These are phyloP conservation scores for Drosophila tripunctata DNA, from an alignment of 2,888 invertebrate species.

Conservation along the genomic window DNA sequence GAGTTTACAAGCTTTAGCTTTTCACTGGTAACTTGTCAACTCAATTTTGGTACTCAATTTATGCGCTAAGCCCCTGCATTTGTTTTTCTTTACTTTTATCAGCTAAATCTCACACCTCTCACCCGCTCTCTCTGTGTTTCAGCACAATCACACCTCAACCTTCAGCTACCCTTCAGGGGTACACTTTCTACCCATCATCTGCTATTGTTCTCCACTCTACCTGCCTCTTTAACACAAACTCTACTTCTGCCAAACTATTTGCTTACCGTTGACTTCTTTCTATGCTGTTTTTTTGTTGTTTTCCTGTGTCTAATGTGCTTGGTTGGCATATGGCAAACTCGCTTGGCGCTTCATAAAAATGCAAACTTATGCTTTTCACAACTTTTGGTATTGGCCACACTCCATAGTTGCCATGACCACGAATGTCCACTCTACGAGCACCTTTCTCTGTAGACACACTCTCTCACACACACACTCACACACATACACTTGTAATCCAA, in stretches of 20 bases:
- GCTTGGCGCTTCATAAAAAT: slow-evolving; percentile 76
- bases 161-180: slow-evolving; percentile 42
- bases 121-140: neutral
- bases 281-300: slow-evolving; percentile 8
- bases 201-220: neutral
- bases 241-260: slow-evolving; percentile 30
- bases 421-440: slow-evolving; percentile 27
- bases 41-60: neutral
- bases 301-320: slow-evolving; percentile 42
- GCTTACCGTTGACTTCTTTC: slow-evolving; percentile 12
- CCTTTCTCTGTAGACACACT: slow-evolving; percentile 22
- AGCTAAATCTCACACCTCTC: slow-evolving; percentile 4
- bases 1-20: neutral
- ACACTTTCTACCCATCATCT: slow-evolving; percentile 37
- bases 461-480: slow-evolving; percentile 26
- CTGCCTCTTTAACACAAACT: slow-evolving; percentile 6
- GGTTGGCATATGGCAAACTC: slow-evolving; percentile 61
- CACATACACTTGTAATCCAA: slow-evolving; percentile 75
- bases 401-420: slow-evolving; percentile 39
- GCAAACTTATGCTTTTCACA: slow-evolving; percentile 77
- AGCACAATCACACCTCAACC: slow-evolving; percentile 29
- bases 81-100: neutral
- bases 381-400: slow-evolving; percentile 63
- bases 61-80: neutral
- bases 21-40: neutral